Evolutionary conservation across 2,797 vertebrate species (phyloP).

Genomic region (Chaetodon trifasciatus): DNA sequence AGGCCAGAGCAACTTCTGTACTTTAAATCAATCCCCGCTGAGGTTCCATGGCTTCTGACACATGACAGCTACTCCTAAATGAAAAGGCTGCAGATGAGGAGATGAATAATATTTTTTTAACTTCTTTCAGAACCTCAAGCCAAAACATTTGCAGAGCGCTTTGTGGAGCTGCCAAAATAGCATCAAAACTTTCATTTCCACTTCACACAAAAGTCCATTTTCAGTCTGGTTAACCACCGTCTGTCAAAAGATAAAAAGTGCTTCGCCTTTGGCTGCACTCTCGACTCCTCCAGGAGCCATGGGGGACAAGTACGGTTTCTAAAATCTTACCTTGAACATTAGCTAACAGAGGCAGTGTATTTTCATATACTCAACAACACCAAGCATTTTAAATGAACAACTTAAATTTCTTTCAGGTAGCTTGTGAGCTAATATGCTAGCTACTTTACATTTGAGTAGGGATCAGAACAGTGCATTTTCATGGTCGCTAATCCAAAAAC

Average conservation of each 20-base stretch:
- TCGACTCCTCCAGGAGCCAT: constrained; percentile 19
- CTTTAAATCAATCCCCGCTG: constrained; percentile 33
- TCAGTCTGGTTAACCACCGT: constrained; percentile 42
- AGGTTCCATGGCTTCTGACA: constrained; percentile 45
- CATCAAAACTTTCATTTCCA: constrained; percentile 51
- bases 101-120: constrained; percentile 22
- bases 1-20: neutral
- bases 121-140: constrained; percentile 27
- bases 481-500: constrained; percentile 71
- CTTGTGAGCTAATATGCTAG: constrained; percentile 42
- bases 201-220: constrained; percentile 46
- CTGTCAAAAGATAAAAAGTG: constrained; percentile 37
- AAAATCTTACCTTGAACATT: constrained; percentile 31
- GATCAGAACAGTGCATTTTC: constrained; percentile 82
- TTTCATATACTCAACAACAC: constrained; percentile 36
- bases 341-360: constrained; percentile 35
- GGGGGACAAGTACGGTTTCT: constrained; percentile 29
- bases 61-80: constrained; percentile 53
- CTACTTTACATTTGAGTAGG: constrained; percentile 65
- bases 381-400: constrained; percentile 50
- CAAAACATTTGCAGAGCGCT: constrained; percentile 41
- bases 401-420: constrained; percentile 37
- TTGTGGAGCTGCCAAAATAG: constrained; percentile 43
- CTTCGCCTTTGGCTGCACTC: constrained; percentile 44
- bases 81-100: constrained; percentile 43